phyloP scores from a whole-genome alignment of 30 jellyfish, hydroid and myxozoan species.

The Cassiopea andromeda region DNA sequence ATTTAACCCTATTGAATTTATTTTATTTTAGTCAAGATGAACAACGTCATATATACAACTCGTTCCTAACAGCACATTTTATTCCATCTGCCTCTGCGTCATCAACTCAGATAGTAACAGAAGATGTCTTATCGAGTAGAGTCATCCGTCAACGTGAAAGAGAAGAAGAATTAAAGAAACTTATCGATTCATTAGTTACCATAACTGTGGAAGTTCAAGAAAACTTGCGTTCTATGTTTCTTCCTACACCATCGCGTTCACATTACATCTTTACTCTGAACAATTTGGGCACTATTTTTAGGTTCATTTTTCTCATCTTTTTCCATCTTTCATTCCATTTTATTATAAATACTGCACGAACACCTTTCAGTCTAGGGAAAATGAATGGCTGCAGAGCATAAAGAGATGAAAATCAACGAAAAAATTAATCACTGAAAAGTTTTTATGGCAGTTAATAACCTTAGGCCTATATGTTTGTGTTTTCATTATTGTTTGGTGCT shows the following conservation, averaged over 20 bases:
- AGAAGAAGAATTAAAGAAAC: slow-evolving; percentile 35
- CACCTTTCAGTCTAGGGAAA: too few species aligned
- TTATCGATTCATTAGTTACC: slow-evolving; percentile 47
- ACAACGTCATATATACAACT: slow-evolving; percentile 25
- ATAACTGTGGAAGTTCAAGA: slow-evolving; percentile 81
- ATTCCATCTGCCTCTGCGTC: slow-evolving; percentile 16
- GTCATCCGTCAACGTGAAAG: slow-evolving; percentile 27
- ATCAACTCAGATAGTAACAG: slow-evolving; percentile 12
- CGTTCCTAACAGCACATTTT: slow-evolving; percentile 67
- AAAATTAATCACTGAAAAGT: too few species aligned
- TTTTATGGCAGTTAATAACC: too few species aligned
- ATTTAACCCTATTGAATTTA: too few species aligned
- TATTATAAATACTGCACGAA: too few species aligned
- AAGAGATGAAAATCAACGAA: too few species aligned
- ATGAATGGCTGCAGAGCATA: too few species aligned
- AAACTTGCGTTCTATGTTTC: slow-evolving; percentile 62
- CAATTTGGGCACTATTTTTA: slow-evolving; percentile 54
- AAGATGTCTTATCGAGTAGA: slow-evolving; percentile 46
- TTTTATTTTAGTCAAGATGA: slow-evolving; percentile 55
- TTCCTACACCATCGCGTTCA: slow-evolving; percentile 68
- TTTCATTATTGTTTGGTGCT: too few species aligned
- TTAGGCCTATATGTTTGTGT: too few species aligned
- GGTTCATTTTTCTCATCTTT: slow-evolving; percentile 8
- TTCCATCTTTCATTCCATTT: not conserved
- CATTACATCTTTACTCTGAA: slow-evolving; percentile 72